Evolutionary conservation across 1,140 invertebrate genomes (phyloP).

Genomic region (Lepidurus apus): DNA sequence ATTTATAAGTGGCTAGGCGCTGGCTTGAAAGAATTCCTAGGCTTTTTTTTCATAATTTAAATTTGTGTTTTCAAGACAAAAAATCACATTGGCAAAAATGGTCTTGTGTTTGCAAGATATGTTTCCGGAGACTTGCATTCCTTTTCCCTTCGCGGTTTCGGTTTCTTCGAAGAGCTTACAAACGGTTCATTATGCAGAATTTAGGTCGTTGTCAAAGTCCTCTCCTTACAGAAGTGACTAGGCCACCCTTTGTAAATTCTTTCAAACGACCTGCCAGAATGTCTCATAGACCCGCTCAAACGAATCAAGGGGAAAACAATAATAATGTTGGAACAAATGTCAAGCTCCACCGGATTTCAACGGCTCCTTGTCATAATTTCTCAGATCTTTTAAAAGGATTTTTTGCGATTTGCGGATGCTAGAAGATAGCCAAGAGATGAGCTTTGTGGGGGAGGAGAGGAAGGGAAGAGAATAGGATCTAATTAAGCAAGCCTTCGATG

Average conservation of each 20-base stretch:
- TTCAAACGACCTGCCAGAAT: not conserved
- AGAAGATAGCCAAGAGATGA: too few species aligned
- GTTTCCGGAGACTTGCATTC: not conserved
- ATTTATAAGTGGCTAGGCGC: slow-evolving; percentile 7
- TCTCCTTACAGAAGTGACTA: slow-evolving; percentile 6
- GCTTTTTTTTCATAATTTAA: not conserved
- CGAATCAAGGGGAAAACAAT: not conserved
- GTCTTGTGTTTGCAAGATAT: slow-evolving; percentile 16
- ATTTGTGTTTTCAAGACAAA: not conserved
- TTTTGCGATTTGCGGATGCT: too few species aligned
- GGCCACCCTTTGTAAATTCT: not conserved
- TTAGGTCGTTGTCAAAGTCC: not conserved
- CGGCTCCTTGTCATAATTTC: too few species aligned
- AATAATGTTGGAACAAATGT: too few species aligned
- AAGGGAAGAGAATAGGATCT: too few species aligned
- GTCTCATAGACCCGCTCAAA: not conserved
- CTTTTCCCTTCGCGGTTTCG: not conserved
- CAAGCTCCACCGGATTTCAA: too few species aligned
- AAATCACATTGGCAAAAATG: slow-evolving; percentile 9
- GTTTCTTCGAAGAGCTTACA: not conserved
- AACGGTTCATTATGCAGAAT: not conserved
- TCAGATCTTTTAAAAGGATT: too few species aligned
- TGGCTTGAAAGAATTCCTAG: not conserved
- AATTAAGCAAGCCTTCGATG: not conserved
- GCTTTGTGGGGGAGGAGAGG: too few species aligned